phyloP scores from a whole-genome alignment of 64 coral and sea anemone genomes.

The Porites australiensis region DNA sequence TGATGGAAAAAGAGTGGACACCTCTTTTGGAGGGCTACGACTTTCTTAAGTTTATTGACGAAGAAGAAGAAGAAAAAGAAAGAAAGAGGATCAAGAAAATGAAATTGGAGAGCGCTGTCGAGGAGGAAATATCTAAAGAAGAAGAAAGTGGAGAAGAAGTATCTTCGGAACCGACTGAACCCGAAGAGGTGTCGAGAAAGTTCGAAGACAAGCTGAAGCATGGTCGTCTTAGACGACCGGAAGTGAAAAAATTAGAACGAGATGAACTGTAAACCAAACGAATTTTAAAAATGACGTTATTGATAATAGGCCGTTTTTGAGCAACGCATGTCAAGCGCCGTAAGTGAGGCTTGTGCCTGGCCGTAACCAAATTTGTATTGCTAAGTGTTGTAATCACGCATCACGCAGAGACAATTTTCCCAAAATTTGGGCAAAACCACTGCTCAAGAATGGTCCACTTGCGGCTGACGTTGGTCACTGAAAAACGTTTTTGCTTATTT shows the following conservation, averaged over 20 bases:
- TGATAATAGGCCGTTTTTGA: no score
- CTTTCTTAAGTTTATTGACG: conserved; percentile 47
- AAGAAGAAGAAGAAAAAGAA: conserved; percentile 53
- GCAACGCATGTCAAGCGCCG: no score
- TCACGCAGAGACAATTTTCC: no score
- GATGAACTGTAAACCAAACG: conserved; percentile 26
- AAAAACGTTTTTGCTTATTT: no score
- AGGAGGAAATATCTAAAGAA: neutral
- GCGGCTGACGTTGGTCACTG: no score
- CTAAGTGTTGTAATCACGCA: no score
- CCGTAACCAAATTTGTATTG: no score
- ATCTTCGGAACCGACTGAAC: neutral
- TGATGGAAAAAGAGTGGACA: conserved; percentile 35
- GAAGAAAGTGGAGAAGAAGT: neutral
- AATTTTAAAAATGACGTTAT: no score
- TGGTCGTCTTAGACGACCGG: conserved; percentile 17
- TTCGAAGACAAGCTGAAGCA: neutral
- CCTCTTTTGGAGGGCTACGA: conserved; percentile 72
- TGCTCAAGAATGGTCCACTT: no score
- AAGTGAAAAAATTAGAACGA: neutral
- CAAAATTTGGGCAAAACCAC: no score
- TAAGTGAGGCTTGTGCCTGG: no score
- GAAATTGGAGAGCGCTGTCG: neutral
- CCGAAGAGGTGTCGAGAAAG: neutral
- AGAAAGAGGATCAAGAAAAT: conserved; percentile 5